Evolutionary conservation across 2,113 vertebrate genomes (phyloP), one percentile per base, ranked within the genome.

Genomic region (Stegostoma tigrinum): DNA sequence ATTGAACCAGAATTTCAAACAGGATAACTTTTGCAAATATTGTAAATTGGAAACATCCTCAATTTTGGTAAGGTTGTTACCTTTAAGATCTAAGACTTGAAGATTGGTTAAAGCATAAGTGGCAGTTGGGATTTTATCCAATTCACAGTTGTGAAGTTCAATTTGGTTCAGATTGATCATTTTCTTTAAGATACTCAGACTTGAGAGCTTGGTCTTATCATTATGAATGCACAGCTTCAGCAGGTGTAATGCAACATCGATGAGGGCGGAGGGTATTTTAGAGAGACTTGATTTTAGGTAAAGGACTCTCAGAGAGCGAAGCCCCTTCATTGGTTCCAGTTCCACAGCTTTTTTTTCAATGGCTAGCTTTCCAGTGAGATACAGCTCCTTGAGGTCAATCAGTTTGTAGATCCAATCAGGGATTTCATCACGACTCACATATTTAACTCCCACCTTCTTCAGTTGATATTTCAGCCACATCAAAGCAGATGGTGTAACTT

Each of bases 361-460:
- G 3, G 96, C 42, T 66, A 91, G 68, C 85, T 95, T 91, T 34
- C 85, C 85, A 61, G 72, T 90, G 23, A 96, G 87, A 30, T 96
- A 93, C 15, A 96, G 42, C 34, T 96, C 96, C 38, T 95, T 70
- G 19, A 96, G 96, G 17, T 90, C 42, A 4, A 67, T 66, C 24
- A 96, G 42, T 78, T 78, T 93, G 90, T 96, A 96, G 96, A 96
- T 78, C 96, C 96, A 96, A 8, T 80, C 64, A 19, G 96, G 96
- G 27, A 96, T 78, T 45, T 96, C 96, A 17, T 91, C 70, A 30
- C 70, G 96, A 21, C 42, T 87, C 55, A 78, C 52, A 94, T 70
- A 96, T 94, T 91, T 89, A 66, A 96, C 42, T 78, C 96, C 64
- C 72, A 96, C 52, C 78, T 91, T 80, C n/a, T 91, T 87, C 42